Evolutionary conservation across 2,113 vertebrate genomes (phyloP).

Genomic region (Rhynchopsitta pachyrhyncha): DNA sequence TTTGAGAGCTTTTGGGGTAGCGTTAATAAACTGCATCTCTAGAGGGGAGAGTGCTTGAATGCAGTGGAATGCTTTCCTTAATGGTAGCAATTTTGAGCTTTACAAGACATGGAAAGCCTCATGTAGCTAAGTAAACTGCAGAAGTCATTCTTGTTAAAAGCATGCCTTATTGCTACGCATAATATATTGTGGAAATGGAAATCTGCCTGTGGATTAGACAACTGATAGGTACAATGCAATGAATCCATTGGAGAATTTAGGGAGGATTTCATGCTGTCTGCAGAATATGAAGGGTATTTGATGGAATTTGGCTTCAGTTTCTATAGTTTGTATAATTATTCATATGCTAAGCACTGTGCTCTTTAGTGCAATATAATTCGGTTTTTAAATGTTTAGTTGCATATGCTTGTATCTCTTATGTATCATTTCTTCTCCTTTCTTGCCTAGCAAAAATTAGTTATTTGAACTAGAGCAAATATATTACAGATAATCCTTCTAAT

Average conservation of each 20-base stretch:
- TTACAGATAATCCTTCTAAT: neutral
- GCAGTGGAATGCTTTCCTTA: neutral
- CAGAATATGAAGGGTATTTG: neutral
- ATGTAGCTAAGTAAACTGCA: neutral
- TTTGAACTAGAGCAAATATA: neutral
- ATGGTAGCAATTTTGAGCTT: neutral
- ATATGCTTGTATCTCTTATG: neutral
- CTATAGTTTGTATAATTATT: neutral
- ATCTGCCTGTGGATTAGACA: slow-evolving; percentile 11
- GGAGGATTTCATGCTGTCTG: neutral
- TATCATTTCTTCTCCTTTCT: neutral
- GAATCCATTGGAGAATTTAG: neutral
- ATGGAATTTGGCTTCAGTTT: neutral
- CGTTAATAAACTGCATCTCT: neutral
- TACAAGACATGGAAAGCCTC: neutral
- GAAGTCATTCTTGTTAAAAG: neutral
- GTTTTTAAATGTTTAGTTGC: neutral
- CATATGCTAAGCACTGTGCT: neutral
- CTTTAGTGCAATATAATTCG: neutral
- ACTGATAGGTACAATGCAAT: neutral
- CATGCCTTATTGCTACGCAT: neutral
- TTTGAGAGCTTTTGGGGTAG: neutral
- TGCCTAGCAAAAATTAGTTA: neutral
- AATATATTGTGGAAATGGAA: neutral
- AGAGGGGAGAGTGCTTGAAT: neutral